A percentile compares a stretch with the other conserved stretches of the same genome.
phyloP scores from a whole-genome alignment of 2,888 invertebrate genomes.

The Mimas tiliae region DNA sequence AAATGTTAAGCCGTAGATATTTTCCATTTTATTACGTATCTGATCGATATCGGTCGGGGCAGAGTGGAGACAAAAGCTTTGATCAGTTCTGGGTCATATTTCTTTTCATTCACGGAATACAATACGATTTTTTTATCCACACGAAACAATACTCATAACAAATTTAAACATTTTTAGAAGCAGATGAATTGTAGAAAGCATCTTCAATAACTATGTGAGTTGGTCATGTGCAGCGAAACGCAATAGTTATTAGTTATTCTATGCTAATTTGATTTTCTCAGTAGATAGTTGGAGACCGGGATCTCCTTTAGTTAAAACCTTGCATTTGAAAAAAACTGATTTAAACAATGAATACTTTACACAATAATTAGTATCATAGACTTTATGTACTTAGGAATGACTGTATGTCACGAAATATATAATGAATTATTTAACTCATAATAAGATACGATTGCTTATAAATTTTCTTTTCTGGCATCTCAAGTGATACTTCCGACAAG shows the following conservation, averaged over 20 bases:
- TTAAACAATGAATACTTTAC: too few relatives aligned
- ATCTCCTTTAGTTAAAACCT: too few relatives aligned
- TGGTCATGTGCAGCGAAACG: too few relatives aligned
- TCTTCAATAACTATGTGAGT: too few relatives aligned
- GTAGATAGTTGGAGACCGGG: too few relatives aligned
- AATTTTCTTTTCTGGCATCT: neutral
- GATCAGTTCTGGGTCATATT: neutral
- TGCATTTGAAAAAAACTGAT: too few relatives aligned
- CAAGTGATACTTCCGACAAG: neutral
- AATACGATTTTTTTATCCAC: neutral
- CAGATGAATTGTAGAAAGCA: neutral
- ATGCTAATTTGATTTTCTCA: too few relatives aligned
- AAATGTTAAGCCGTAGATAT: conserved; percentile 17
- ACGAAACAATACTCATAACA: neutral
- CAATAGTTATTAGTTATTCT: too few relatives aligned
- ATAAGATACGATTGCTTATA: neutral
- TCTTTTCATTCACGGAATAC: conserved; percentile 10
- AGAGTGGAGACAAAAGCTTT: neutral
- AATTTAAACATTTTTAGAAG: neutral
- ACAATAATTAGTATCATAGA: too few relatives aligned
- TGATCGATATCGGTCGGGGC: conserved; percentile 15
- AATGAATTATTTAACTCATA: neutral
- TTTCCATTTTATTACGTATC: conserved; percentile 15
- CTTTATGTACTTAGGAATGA: too few relatives aligned
- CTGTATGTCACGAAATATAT: too few relatives aligned